Conservation (phyloP, 2,797 vertebrate genomes). For the Otus scops region DNA sequence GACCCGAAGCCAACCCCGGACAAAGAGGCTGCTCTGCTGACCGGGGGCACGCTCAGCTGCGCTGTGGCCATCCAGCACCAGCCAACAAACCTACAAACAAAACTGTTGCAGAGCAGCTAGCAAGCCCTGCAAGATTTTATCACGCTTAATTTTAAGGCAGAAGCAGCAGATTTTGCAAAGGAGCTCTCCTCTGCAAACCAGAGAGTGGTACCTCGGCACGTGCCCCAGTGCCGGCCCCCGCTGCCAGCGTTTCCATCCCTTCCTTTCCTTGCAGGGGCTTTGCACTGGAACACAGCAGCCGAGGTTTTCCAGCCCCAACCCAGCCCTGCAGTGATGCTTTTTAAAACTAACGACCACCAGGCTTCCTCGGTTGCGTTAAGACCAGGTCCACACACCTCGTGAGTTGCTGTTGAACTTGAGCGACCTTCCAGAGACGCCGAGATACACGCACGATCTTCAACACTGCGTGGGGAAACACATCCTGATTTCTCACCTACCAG, state of each 20-base stretch:
- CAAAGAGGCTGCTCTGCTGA: background rate
- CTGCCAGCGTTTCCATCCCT: background rate
- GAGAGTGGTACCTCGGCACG: accelerated
- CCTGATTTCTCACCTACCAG: background rate
- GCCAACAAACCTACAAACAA: background rate
- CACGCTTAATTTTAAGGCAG: background rate
- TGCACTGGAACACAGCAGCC: background rate
- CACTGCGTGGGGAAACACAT: background rate
- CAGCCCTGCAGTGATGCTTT: accelerated
- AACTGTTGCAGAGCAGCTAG: background rate
- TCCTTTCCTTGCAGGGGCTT: background rate
- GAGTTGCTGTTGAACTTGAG: background rate
- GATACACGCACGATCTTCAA: accelerated
- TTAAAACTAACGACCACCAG: too few species aligned
- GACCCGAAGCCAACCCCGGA: accelerated
- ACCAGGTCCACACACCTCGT: background rate
- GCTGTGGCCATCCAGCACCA: accelerated
- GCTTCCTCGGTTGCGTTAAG: background rate
- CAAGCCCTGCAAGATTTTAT: background rate
- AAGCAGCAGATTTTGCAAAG: background rate
- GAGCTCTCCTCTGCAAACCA: background rate
- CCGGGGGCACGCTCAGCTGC: background rate
- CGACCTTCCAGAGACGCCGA: background rate
- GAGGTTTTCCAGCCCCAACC: background rate
- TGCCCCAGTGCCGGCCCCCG: accelerated